Conservation (phyloP, 2,113 vertebrate species). For the Platysternon megacephalum region DNA sequence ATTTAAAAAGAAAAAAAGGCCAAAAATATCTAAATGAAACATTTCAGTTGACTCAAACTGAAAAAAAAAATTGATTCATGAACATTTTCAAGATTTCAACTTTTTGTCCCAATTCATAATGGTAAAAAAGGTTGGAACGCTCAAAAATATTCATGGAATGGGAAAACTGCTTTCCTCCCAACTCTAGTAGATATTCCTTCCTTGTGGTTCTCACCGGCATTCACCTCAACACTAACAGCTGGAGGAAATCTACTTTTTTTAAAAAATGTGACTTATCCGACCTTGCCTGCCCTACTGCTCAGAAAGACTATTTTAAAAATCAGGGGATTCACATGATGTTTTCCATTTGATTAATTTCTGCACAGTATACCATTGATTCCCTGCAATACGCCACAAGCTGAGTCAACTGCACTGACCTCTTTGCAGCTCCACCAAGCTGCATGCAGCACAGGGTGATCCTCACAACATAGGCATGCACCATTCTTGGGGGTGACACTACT, state of each 20-base stretch:
- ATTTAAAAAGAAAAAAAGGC: not conserved
- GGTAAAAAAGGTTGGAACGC: not conserved
- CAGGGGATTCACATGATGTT: not conserved
- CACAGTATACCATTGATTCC: not conserved
- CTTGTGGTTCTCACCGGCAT: not conserved
- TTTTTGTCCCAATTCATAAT: not conserved
- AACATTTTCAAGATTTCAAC: not conserved
- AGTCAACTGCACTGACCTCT: not conserved
- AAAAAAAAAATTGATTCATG: not conserved
- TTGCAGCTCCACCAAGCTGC: not conserved
- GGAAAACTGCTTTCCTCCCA: not conserved
- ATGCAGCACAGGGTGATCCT: not conserved
- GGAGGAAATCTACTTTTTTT: not conserved
- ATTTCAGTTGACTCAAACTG: not conserved
- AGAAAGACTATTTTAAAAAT: not conserved
- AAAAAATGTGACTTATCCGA: not conserved
- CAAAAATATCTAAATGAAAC: not conserved
- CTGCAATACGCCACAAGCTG: not conserved
- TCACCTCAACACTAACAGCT: not conserved
- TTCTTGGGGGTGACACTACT: rapidly evolving
- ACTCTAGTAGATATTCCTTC: not conserved
- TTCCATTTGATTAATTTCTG: not conserved
- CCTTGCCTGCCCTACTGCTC: not conserved
- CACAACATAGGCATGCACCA: not conserved
- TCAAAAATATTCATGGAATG: not conserved